A percentile compares a stretch with the other conserved stretches of the same genome.
These are phyloP conservation scores for Burhinus bistriatus DNA, from an alignment of 2,113 vertebrate genomes.

Conservation along the genomic window DNA sequence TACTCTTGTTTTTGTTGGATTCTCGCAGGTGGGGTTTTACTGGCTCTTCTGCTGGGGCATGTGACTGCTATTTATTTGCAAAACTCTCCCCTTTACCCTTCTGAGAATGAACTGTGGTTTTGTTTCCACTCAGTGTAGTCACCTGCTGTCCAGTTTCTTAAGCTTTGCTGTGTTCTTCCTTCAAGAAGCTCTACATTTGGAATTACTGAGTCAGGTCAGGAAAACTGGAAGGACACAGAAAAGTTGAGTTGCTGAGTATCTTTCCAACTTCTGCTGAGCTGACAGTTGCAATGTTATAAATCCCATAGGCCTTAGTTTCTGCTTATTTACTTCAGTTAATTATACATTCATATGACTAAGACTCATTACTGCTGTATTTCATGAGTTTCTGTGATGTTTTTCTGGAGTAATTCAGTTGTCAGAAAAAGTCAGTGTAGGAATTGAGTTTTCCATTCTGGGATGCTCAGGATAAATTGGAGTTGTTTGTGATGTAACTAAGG, in stretches of 20 bases:
- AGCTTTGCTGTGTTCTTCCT: background rate
- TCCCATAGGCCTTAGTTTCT: background rate
- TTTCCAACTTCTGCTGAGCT: background rate
- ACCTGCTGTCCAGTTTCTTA: background rate
- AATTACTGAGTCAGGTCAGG: background rate
- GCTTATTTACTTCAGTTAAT: constrained; percentile 25
- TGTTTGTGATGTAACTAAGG: background rate
- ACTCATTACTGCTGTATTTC: background rate
- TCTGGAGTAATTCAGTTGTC: background rate
- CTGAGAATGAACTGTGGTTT: background rate
- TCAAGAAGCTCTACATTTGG: background rate
- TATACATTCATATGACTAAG: constrained; percentile 23
- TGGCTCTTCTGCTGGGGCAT: background rate
- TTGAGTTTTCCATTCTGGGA: background rate
- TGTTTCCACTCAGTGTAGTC: background rate
- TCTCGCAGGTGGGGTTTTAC: background rate
- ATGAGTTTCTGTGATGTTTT: background rate
- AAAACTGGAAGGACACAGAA: background rate
- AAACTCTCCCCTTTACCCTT: background rate
- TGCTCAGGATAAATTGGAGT: background rate
- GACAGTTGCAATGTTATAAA: background rate
- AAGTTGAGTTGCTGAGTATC: background rate
- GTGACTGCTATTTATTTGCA: background rate
- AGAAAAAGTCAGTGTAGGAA: background rate
- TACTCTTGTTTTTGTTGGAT: background rate